Conservation (phyloP, 2,113 vertebrate genomes). For the Brienomyrus brachyistius region DNA sequence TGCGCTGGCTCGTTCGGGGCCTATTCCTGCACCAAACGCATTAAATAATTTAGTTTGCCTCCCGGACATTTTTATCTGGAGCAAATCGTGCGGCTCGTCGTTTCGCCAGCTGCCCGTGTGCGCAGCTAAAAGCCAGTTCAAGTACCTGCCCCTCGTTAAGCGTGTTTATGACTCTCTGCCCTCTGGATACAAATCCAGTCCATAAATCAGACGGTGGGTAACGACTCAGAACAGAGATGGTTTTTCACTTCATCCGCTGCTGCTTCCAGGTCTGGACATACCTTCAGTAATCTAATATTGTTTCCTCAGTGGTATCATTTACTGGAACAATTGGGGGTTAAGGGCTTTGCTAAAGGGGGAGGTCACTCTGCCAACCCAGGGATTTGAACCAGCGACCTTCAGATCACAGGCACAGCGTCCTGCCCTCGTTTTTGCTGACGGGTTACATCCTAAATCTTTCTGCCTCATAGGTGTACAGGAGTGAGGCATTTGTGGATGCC, state of each 20-base stretch:
- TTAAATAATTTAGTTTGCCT: slow-evolving; percentile 3
- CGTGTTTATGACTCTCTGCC: not conserved
- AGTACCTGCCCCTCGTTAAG: not conserved
- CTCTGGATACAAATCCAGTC: not conserved
- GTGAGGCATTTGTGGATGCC: slow-evolving; percentile 68
- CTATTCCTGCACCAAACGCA: not conserved
- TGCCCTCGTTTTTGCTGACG: not conserved
- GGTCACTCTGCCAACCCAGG: not conserved
- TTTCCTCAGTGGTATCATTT: not conserved
- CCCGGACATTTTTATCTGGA: not conserved
- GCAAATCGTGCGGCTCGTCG: not conserved
- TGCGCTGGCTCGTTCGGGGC: not conserved
- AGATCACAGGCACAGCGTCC: not conserved
- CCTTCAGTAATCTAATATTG: not conserved
- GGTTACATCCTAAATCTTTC: not conserved
- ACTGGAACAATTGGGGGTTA: not conserved
- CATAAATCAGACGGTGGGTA: not conserved
- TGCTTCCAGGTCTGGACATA: not conserved
- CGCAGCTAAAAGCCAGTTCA: not conserved
- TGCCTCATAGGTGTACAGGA: slow-evolving; percentile 57
- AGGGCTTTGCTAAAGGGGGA: not conserved
- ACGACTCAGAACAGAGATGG: not conserved
- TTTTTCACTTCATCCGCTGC: not conserved
- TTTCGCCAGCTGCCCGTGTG: not conserved
- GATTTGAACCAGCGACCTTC: not conserved